Percentiles rank a stretch among this genome's conserved stretches.
Evolutionary conservation across 1,140 invertebrate species (phyloP).

Genomic region (Drosophila pectinifera): DNA sequence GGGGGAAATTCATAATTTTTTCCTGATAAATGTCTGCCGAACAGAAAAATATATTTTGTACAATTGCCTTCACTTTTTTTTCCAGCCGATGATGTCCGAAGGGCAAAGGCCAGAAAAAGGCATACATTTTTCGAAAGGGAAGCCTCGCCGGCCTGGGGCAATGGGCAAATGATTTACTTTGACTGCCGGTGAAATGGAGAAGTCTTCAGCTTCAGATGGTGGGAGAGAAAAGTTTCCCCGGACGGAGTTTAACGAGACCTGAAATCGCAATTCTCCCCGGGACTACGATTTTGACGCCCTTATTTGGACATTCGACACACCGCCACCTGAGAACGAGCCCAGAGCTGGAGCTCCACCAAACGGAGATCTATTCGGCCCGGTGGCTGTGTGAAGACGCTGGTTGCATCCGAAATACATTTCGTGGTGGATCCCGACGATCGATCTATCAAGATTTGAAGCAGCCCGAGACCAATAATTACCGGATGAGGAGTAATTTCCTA

Average conservation of each 20-base stretch:
- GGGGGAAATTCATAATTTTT: conserved; percentile 38
- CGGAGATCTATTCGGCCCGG: conserved; percentile 55
- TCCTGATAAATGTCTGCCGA: conserved; percentile 44
- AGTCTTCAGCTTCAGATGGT: conserved; percentile 2
- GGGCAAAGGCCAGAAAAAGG: conserved; percentile 47
- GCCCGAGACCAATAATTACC: conserved; percentile 77
- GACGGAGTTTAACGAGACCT: conserved; percentile 9
- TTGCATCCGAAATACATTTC: conserved; percentile 18
- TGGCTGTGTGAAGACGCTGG: conserved; percentile 67
- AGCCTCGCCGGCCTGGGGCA: conserved; percentile 18
- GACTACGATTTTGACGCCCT: conserved; percentile 65
- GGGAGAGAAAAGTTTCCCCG: conserved; percentile 6
- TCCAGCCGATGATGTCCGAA: conserved; percentile 30
- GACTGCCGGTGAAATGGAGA: conserved; percentile 37
- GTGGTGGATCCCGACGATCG: conserved; percentile 38
- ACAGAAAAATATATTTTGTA: conserved; percentile 18
- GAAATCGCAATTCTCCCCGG: conserved; percentile 25
- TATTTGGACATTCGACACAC: conserved; percentile 63
- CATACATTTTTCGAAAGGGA: conserved; percentile 38
- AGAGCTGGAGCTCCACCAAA: too few relatives aligned
- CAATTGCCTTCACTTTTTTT: conserved; percentile 45
- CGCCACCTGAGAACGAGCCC: conserved; percentile 32
- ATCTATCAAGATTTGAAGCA: conserved; percentile 74
- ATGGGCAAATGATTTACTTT: conserved; percentile 34
- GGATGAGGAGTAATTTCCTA: conserved; percentile 78